Evolutionary conservation across 2,797 vertebrate species (phyloP).

Genomic region (Nothura maculosa): DNA sequence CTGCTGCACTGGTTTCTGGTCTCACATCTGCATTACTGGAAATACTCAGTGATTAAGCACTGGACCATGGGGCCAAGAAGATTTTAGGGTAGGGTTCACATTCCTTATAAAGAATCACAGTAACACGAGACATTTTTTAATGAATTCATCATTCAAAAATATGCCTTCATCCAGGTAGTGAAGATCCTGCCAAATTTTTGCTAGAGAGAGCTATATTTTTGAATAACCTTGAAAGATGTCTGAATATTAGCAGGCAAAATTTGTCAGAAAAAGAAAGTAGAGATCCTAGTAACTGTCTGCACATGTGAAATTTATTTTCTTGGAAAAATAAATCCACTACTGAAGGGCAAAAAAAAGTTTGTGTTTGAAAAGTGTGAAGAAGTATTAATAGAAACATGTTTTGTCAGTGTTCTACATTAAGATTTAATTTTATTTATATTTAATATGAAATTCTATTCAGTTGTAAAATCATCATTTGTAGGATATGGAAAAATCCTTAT

Average conservation of each 20-base stretch:
- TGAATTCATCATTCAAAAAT: neutral
- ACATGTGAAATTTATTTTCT: slow-evolving; percentile 20
- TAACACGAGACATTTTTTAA: neutral
- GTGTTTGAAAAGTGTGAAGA: slow-evolving; percentile 36
- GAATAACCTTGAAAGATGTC: neutral
- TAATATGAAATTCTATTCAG: slow-evolving; percentile 31
- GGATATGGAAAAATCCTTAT: slow-evolving; percentile 1
- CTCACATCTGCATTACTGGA: neutral
- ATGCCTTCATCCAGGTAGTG: neutral
- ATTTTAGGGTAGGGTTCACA: neutral
- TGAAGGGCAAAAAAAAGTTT: slow-evolving; percentile 2
- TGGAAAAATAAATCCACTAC: slow-evolving; percentile 36
- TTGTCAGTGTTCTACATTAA: slow-evolving; percentile 45
- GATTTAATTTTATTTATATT: neutral
- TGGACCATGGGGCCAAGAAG: neutral
- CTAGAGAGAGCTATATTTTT: neutral
- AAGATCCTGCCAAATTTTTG: neutral
- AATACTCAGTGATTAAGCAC: neutral
- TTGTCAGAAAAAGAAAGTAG: neutral
- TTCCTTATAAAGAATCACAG: neutral
- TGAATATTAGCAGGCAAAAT: neutral
- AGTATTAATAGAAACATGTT: slow-evolving; percentile 44
- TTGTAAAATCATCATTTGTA: slow-evolving; percentile 25
- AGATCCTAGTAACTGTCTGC: neutral
- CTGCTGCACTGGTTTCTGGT: neutral